phyloP scores from a whole-genome alignment of 2,797 vertebrate species.

The Schizothorax lantsangensis region DNA sequence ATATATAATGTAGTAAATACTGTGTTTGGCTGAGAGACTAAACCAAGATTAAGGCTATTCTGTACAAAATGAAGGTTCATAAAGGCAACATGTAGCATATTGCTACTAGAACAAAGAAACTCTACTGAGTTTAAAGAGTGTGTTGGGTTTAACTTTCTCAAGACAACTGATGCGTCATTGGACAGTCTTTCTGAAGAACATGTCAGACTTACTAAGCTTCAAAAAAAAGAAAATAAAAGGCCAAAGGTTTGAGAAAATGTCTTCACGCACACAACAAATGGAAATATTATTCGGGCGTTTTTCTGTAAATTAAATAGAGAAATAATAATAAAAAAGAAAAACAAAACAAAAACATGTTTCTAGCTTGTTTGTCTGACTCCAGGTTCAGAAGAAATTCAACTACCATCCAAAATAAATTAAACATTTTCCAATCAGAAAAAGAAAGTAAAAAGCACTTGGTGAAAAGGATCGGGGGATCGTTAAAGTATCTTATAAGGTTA shows the following conservation, averaged over 20 bases:
- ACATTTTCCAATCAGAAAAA: constrained; percentile 13
- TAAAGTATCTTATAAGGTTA: constrained; percentile 29
- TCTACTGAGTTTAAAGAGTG: background rate
- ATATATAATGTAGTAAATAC: constrained; percentile 28
- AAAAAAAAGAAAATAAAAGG: no score
- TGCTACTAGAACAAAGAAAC: constrained; percentile 18
- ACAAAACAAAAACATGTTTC: background rate
- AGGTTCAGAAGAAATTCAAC: background rate
- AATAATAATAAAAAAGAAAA: background rate
- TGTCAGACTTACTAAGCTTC: constrained; percentile 17
- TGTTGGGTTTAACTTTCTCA: background rate
- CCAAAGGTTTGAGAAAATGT: background rate
- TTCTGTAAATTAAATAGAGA: constrained; percentile 18
- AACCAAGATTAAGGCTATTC: constrained; percentile 25
- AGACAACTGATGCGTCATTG: background rate
- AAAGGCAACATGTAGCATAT: constrained; percentile 36
- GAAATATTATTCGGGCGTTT: background rate
- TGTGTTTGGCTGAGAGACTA: constrained; percentile 17
- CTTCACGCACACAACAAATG: background rate
- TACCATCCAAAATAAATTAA: background rate
- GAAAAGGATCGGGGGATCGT: constrained; percentile 47
- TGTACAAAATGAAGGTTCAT: constrained; percentile 32
- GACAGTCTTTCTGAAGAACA: background rate
- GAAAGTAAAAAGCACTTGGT: constrained; percentile 54
- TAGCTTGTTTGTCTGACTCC: constrained; percentile 15